A percentile compares a stretch with the other conserved stretches of the same genome.
These are phyloP conservation scores for Leptinotarsa tumamoca DNA, from an alignment of 2,888 invertebrate genomes.

Conservation along the genomic window DNA sequence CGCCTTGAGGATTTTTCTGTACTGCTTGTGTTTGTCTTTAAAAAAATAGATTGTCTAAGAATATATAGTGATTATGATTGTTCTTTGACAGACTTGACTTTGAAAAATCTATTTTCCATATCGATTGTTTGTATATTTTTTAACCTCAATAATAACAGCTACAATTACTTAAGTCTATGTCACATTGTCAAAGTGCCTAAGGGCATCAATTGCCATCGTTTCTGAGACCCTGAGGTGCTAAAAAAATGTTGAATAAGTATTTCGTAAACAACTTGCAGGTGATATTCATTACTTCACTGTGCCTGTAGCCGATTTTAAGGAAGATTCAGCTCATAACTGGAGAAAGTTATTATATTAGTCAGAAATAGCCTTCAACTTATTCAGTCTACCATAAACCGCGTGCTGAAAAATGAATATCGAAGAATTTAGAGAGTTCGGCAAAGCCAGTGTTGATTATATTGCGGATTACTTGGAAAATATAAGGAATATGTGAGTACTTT, in stretches of 20 bases:
- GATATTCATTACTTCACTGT: constrained; percentile 19
- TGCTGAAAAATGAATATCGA: constrained; percentile 76
- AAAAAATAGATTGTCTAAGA: too few species aligned
- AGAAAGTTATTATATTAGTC: constrained; percentile 41
- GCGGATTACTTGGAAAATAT: constrained; percentile 91
- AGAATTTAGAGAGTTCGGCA: constrained; percentile 85
- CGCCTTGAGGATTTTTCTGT: too few species aligned
- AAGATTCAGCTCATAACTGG: constrained; percentile 29
- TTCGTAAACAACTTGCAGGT: constrained; percentile 1
- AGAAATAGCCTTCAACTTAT: constrained; percentile 32
- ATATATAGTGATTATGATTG: too few species aligned
- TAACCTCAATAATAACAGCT: too few species aligned
- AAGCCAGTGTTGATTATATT: constrained; percentile 88
- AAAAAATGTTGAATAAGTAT: background rate
- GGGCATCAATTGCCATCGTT: too few species aligned
- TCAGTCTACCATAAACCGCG: constrained; percentile 38
- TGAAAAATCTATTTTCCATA: too few species aligned
- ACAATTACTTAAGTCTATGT: too few species aligned
- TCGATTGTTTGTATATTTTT: too few species aligned
- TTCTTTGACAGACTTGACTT: too few species aligned
- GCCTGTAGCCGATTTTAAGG: constrained; percentile 30
- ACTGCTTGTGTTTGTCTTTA: too few species aligned
- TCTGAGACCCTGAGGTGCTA: too few species aligned
- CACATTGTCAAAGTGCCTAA: too few species aligned
- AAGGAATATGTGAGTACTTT: constrained; percentile 75